Base-by-base conservation (phyloP, 1,140 invertebrate genomes). In the Lordiphosa collinella region DNA sequence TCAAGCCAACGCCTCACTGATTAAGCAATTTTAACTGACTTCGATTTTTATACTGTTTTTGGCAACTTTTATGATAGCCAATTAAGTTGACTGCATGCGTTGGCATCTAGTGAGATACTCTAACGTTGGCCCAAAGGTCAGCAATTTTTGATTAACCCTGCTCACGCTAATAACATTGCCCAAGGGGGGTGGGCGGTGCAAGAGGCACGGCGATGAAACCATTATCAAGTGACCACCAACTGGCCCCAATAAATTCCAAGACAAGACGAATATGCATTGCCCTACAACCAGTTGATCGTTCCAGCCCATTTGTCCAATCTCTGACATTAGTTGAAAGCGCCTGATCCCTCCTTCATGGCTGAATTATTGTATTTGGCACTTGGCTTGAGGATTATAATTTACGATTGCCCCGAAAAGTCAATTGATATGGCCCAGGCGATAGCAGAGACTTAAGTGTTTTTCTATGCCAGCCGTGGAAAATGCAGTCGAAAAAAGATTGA, bases 331-430 rank as follows among this genome's bases (percentile, higher is more conserved):
- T 53, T 79, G 64, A 60, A 65, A 71, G 69, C 41, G 62, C 47
- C 53, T 78, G 66, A 74, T 71, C 16, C 34, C 31, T 68, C 22
- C 54, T 40, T 44, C 38, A 41, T 65, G 64, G 52, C 41, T 72
- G 66, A 82, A 82, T 82, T 84, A 82, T 82, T 82, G 70, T 82
- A n/a, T n/a, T n/a, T n/a, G n/a, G n/a, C n/a, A n/a, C n/a, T 55
- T 12, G 38, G 36, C 16, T 51, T 41, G 9, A 34, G 43, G 35
- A 68, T 61, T 76, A 56, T 78, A 71, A 82, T 84, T 82, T 84
- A 61, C 69, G 63, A 68, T 59, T 71, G 54, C 62, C 67, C 74
- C 78, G 56, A 82, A 82, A 82, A 84, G 76, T 82, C 78, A 82
- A 82, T 82, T 82, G 76, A 82, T 84, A 82, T 82, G 63, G 71